Evolutionary conservation across 2,888 invertebrate species (phyloP), one percentile per base, ranked within the genome.

Genomic region (Eupsilia transversa): DNA sequence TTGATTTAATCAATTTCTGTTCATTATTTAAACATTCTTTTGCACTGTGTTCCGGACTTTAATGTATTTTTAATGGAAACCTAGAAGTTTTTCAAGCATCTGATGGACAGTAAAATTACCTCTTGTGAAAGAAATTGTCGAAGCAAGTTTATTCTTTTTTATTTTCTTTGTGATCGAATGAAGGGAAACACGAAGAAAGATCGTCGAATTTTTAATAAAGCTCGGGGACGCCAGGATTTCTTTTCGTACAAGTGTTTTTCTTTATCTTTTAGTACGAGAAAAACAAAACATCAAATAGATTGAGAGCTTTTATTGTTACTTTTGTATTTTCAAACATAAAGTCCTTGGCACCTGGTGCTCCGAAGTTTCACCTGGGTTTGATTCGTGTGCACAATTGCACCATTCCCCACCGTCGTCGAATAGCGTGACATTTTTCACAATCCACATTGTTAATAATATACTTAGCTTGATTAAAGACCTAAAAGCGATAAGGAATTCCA

Each of bases 161-260:
- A 43, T 63, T 61, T 74, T 66, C 77, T 75, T 81, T 81, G 73
- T 80, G 52, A 74, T 81, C 65, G 60, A 74, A 80, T 66, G 49
- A 56, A 78, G 60, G 56, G 60, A 65, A 66, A 66, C 46, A 66
- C 46, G 65, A 56, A 43, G 65, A 41, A 56, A 75, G 65, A 56
- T 61, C 75, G 65, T 66, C 82, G 75, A 75, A 67, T 64, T 79
- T 75, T 82, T 76, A 59, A 79, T 77, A 82, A 79, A 82, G 67
- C 77, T 64, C 35, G 78, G 57, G 63, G 43, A 81, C 35, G 73
- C 38, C 60, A 56, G 33, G 30, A 20, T 38, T 46, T 64, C 30
- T 74, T 78, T 67, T 82, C 27, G 9, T 81, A 61, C 57, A 82
- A 67, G 79, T 76, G 67, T 66, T 81, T 80, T 78, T 81, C 66